phyloP scores from a whole-genome alignment of 1,140 invertebrate genomes.

The Halictus rubicundus region DNA sequence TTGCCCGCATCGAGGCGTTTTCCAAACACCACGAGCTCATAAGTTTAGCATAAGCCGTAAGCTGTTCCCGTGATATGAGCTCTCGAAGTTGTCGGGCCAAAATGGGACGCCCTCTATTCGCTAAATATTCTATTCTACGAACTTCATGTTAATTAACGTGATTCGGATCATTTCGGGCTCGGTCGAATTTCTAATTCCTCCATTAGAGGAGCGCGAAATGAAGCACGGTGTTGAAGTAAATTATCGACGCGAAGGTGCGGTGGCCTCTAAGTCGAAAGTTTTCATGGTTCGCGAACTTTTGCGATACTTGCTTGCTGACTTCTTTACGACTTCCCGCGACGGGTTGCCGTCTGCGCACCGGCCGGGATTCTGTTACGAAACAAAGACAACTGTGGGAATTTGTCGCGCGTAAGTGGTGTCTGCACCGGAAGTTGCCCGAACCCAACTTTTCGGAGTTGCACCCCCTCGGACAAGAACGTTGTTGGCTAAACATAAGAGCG shows the following conservation, averaged over 20 bases:
- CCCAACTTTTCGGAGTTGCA: constrained; percentile 8
- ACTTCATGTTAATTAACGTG: too few species aligned
- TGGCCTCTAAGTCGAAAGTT: constrained; percentile 40
- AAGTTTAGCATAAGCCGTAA: too few species aligned
- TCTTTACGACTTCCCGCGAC: constrained; percentile 35
- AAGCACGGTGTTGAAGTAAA: background rate
- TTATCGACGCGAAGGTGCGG: constrained; percentile 3
- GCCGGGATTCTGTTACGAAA: constrained; percentile 30
- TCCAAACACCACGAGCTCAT: too few species aligned
- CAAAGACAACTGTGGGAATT: constrained; percentile 41
- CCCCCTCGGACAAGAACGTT: background rate
- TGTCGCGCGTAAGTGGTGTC: constrained; percentile 36
- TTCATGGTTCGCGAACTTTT: constrained; percentile 43
- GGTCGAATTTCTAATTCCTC: background rate
- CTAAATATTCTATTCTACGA: too few species aligned
- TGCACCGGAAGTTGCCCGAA: constrained; percentile 7
- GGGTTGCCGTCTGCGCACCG: constrained; percentile 23
- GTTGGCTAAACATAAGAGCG: background rate
- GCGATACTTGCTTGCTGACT: constrained; percentile 51
- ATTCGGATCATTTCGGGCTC: too few species aligned
- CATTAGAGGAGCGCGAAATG: background rate
- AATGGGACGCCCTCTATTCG: too few species aligned
- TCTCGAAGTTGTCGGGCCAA: too few species aligned
- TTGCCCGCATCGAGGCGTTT: too few species aligned
- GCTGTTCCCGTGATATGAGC: too few species aligned